phyloP scores from a whole-genome alignment of 1,140 invertebrate species.

The Lepidurus couesii region DNA sequence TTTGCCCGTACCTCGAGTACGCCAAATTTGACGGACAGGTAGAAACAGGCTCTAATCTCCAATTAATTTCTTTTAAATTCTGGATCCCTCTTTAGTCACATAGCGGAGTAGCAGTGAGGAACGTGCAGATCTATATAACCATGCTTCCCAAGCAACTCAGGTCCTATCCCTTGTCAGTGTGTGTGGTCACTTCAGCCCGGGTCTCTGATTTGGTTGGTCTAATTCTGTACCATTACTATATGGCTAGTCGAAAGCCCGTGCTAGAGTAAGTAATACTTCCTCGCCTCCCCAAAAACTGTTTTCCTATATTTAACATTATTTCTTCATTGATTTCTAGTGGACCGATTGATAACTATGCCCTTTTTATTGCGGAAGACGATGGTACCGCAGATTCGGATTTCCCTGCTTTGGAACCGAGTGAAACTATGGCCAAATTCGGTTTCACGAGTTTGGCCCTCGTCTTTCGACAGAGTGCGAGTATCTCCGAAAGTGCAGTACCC shows the following conservation, averaged over 20 bases:
- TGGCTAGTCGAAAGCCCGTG: slow-evolving; percentile 47
- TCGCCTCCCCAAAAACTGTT: background rate
- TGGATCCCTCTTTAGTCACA: slow-evolving; percentile 47
- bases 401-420: slow-evolving; percentile 76
- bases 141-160: slow-evolving; percentile 72
- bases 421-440: slow-evolving; percentile 86
- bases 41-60: background rate
- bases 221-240: slow-evolving; percentile 66
- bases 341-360: slow-evolving; percentile 59
- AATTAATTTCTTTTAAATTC: background rate
- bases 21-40: slow-evolving; percentile 79
- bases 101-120: slow-evolving; percentile 66
- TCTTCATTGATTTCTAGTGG: slow-evolving; percentile 44
- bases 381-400: slow-evolving; percentile 94
- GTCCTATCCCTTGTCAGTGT: slow-evolving; percentile 75
- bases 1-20: slow-evolving; percentile 82
- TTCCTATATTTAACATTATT: slow-evolving; percentile 34
- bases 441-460: slow-evolving; percentile 83
- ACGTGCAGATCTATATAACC: slow-evolving; percentile 67
- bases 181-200: slow-evolving; percentile 72
- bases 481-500: background rate
- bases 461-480: slow-evolving; percentile 47
- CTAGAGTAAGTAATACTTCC: slow-evolving; percentile 42
- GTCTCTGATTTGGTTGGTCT: slow-evolving; percentile 89
- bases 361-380: slow-evolving; percentile 92